phyloP scores from a whole-genome alignment of 2,113 vertebrate genomes.

The Chroicocephalus ridibundus region DNA sequence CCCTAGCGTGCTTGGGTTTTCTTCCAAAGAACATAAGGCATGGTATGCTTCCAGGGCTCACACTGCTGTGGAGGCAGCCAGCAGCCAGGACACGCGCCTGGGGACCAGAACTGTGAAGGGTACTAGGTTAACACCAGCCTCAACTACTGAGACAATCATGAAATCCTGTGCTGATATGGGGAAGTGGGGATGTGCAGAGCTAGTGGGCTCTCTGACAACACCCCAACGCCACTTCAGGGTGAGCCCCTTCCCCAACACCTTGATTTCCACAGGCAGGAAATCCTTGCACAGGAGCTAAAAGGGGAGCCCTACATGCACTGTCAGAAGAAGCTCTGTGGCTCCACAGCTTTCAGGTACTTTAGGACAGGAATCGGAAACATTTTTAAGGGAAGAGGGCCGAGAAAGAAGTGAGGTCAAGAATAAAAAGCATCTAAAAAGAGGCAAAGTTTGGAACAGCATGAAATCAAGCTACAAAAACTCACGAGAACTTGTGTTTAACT shows the following conservation, averaged over 20 bases:
- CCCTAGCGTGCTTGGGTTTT: neutral
- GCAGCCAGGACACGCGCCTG: neutral
- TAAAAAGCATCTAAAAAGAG: neutral
- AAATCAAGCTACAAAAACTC: neutral
- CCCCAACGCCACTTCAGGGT: neutral
- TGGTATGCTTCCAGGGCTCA: neutral
- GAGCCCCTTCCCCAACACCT: neutral
- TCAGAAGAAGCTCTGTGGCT: neutral
- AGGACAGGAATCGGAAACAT: neutral
- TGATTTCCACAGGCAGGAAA: neutral
- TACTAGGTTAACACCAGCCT: neutral
- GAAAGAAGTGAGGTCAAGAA: neutral
- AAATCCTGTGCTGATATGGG: neutral
- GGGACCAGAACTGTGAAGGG: neutral
- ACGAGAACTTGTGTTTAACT: neutral
- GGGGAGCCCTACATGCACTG: neutral
- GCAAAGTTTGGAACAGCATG: neutral
- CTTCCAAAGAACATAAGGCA: neutral
- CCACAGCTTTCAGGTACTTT: neutral
- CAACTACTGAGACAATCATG: neutral
- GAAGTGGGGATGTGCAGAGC: neutral
- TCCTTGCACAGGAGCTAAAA: neutral
- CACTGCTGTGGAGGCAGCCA: neutral
- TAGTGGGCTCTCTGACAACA: neutral
- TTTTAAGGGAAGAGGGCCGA: neutral